A percentile compares a stretch with the other conserved stretches of the same genome.
These are phyloP conservation scores for Sipha maydis DNA, from an alignment of 2,888 invertebrate genomes.

Conservation along the genomic window DNA sequence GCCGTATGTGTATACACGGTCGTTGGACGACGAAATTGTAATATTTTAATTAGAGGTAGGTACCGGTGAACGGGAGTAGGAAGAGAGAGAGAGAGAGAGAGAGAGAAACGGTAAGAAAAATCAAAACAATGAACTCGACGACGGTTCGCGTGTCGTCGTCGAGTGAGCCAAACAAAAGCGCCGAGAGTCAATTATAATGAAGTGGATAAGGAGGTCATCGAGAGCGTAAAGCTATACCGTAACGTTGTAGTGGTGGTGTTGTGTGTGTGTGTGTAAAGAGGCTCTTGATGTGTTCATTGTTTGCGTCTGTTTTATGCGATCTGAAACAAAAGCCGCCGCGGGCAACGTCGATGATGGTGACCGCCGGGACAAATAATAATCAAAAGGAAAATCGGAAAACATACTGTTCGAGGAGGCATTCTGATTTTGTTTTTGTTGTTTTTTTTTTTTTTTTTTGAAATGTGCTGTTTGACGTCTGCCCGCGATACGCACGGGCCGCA, in stretches of 20 bases:
- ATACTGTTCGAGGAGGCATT: slow-evolving; percentile 10
- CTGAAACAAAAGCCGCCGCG: slow-evolving; percentile 53
- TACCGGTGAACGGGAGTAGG: neutral
- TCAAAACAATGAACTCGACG: slow-evolving; percentile 50
- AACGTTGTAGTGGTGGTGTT: neutral
- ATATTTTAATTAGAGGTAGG: slow-evolving; percentile 40
- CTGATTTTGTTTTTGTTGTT: slow-evolving; percentile 11
- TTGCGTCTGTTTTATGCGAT: slow-evolving; percentile 38
- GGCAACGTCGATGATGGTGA: neutral
- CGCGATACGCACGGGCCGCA: neutral
- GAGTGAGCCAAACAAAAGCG: slow-evolving; percentile 52
- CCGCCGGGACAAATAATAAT: neutral
- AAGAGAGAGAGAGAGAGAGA: neutral
- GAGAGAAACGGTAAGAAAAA: slow-evolving; percentile 28
- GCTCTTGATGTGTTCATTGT: slow-evolving; percentile 56
- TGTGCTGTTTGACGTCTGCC: neutral
- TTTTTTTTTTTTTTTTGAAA: slow-evolving; percentile 23
- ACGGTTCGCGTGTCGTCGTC: slow-evolving; percentile 47
- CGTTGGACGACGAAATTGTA: slow-evolving; percentile 25
- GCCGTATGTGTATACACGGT: neutral
- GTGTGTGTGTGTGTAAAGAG: slow-evolving; percentile 36
- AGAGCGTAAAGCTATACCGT: neutral
- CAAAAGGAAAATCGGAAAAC: slow-evolving; percentile 33
- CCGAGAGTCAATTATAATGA: slow-evolving; percentile 61
- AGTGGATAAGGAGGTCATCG: slow-evolving; percentile 59